phyloP scores from a whole-genome alignment of 2,888 invertebrate species.

The Microctonus aethiopoides region DNA sequence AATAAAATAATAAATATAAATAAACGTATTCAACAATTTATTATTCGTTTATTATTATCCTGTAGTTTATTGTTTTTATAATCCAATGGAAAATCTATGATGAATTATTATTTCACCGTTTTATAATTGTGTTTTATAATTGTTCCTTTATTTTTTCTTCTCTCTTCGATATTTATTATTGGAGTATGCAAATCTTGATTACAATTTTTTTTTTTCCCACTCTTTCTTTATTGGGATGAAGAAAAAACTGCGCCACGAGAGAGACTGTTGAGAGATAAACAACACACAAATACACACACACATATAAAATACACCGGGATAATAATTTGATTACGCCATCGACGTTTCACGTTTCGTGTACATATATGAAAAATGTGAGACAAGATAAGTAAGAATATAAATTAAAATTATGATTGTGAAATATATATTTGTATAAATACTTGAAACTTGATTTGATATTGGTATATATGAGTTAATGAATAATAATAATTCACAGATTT shows the following conservation, averaged over 20 bases:
- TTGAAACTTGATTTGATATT: not conserved
- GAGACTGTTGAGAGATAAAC: slow-evolving; percentile 10
- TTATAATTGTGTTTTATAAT: too few relatives aligned
- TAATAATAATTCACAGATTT: not conserved
- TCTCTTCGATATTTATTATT: too few relatives aligned
- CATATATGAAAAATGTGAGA: not conserved
- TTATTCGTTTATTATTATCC: too few relatives aligned
- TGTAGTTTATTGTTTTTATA: too few relatives aligned
- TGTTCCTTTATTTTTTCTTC: too few relatives aligned
- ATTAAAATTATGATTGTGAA: not conserved
- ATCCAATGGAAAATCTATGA: too few relatives aligned
- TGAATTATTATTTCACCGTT: too few relatives aligned
- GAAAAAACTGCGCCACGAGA: slow-evolving; percentile 11
- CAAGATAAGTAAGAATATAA: not conserved
- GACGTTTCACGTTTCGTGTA: slow-evolving; percentile 15
- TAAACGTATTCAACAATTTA: not conserved
- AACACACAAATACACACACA: too few relatives aligned
- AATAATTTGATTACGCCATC: slow-evolving; percentile 30
- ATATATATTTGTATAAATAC: not conserved
- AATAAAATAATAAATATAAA: not conserved
- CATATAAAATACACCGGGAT: too few relatives aligned
- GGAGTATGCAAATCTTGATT: not conserved
- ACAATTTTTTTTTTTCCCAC: not conserved
- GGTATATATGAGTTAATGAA: not conserved
- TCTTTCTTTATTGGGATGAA: not conserved